Percentiles rank a stretch among this genome's conserved stretches.
Conservation (phyloP, 1,140 invertebrate species). For the Stenopsyche tienmushanensis region DNA sequence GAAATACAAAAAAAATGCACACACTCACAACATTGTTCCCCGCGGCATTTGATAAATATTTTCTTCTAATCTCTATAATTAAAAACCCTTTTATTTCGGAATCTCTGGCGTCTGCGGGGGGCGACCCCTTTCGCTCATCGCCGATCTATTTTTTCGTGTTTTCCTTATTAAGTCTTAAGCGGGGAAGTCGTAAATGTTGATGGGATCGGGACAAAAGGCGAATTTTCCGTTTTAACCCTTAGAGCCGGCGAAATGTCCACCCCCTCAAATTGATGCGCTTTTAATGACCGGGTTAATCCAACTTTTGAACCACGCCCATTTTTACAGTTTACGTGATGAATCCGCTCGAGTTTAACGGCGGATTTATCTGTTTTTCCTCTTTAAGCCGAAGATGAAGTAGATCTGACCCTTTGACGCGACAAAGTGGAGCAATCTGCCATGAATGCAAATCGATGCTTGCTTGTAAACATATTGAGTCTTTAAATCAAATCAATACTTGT, state of each 20-base stretch:
- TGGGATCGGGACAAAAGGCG: background rate
- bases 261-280: background rate
- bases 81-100: too few relatives aligned
- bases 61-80: too few relatives aligned
- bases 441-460: too few relatives aligned
- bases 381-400: background rate
- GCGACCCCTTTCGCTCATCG: too few relatives aligned
- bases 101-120: too few relatives aligned
- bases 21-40: too few relatives aligned
- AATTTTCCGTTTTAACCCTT: background rate
- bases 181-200: background rate
- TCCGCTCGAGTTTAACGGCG: background rate
- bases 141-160: background rate
- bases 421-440: too few relatives aligned
- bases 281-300: constrained; percentile 7
- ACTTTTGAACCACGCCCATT: background rate
- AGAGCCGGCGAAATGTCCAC: background rate
- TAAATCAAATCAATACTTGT: too few relatives aligned
- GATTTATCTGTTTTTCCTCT: background rate
- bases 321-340: background rate
- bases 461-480: too few relatives aligned
- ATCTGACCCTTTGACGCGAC: too few relatives aligned
- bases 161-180: background rate
- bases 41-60: too few relatives aligned
- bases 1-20: too few relatives aligned